Percentiles rank a stretch among this genome's conserved stretches.
Conservation (phyloP, 2,888 invertebrate species). For the Blastobasis adustella region DNA sequence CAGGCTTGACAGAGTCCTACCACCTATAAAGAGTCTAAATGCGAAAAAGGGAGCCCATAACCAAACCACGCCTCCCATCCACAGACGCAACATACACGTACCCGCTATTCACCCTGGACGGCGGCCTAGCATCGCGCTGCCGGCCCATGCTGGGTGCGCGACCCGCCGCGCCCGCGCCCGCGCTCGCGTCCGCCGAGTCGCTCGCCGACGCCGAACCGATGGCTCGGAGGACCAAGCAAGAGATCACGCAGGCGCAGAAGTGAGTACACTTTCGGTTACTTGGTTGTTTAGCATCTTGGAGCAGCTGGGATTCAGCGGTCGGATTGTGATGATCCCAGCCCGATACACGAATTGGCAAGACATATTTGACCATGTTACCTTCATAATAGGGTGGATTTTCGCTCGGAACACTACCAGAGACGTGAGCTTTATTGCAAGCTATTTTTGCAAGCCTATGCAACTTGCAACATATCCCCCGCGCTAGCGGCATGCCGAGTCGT, state of each 20-base stretch:
- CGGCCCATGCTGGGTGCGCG: conserved; percentile 36
- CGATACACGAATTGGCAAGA: no score
- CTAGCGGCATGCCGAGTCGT: conserved; percentile 59
- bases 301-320: no score
- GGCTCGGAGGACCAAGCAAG: conserved; percentile 95
- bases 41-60: no score
- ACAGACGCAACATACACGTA: conserved; percentile 72
- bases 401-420: no score
- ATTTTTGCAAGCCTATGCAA: no score
- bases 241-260: conserved; percentile 93
- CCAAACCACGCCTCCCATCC: not conserved
- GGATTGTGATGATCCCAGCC: no score
- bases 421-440: no score
- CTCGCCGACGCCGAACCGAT: conserved; percentile 89
- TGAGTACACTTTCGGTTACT: conserved; percentile 11
- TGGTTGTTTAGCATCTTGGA: not conserved
- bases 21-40: no score
- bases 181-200: conserved; percentile 60
- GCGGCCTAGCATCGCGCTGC: conserved; percentile 64
- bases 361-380: no score
- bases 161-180: conserved; percentile 40
- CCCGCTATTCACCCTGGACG: conserved; percentile 77
- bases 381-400: no score
- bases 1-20: no score
- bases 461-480: conserved; percentile 32